phyloP scores from a whole-genome alignment of 2,888 invertebrate species.

The Chromoteleia sp. region DNA sequence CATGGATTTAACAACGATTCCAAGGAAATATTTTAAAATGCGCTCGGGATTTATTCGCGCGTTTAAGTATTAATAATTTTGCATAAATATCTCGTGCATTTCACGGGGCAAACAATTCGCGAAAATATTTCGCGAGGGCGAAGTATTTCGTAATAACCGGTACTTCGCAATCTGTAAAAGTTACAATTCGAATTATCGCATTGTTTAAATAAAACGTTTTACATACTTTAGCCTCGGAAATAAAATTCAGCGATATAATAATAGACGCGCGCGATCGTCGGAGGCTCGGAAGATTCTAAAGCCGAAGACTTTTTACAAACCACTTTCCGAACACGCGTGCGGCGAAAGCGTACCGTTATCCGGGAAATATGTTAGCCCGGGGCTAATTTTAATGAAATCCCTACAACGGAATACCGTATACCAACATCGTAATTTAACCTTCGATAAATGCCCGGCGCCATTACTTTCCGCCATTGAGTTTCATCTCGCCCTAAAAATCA shows the following conservation, averaged over 20 bases:
- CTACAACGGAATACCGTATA: slow-evolving; percentile 67
- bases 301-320: slow-evolving; percentile 47
- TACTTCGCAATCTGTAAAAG: slow-evolving; percentile 30
- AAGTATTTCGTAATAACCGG: slow-evolving; percentile 42
- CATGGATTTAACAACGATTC: no score
- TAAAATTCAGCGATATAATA: slow-evolving; percentile 26
- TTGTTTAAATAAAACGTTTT: slow-evolving; percentile 50
- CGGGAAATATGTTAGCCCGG: slow-evolving; percentile 77
- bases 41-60: background rate
- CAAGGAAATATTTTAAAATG: no score
- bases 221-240: slow-evolving; percentile 32
- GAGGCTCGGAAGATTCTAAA: background rate
- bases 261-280: background rate
- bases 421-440: slow-evolving; percentile 50
- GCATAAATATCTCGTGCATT: slow-evolving; percentile 21
- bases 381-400: slow-evolving; percentile 82
- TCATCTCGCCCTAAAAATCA: slow-evolving; percentile 16
- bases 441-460: slow-evolving; percentile 27
- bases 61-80: slow-evolving; percentile 35
- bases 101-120: slow-evolving; percentile 39
- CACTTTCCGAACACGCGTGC: slow-evolving; percentile 31
- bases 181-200: slow-evolving; percentile 52
- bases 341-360: slow-evolving; percentile 71
- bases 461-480: slow-evolving; percentile 26
- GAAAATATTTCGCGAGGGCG: slow-evolving; percentile 28